These are phyloP conservation scores for Heteromurus nitidus DNA, from an alignment of 2,888 invertebrate genomes.

Conservation along the genomic window DNA sequence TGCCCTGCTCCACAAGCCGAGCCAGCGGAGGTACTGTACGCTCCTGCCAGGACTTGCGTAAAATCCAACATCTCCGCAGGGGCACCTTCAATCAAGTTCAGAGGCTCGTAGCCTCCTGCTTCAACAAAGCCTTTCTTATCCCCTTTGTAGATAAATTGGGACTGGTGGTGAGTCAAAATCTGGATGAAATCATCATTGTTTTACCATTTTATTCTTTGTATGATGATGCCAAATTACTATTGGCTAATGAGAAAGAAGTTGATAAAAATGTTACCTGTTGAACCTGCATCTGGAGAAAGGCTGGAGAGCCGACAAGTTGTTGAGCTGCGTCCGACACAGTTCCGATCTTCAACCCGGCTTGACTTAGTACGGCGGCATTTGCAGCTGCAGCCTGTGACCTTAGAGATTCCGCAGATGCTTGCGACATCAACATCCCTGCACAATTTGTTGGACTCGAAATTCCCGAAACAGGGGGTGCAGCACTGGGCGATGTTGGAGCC, in stretches of 20 bases:
- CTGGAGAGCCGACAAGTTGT: slow-evolving; percentile 50
- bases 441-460: slow-evolving; percentile 35
- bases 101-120: slow-evolving; percentile 34
- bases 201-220: too few species aligned
- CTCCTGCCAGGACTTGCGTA: slow-evolving; percentile 69
- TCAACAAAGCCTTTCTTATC: slow-evolving; percentile 64
- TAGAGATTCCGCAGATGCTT: slow-evolving; percentile 54
- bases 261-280: too few species aligned
- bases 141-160: slow-evolving; percentile 64
- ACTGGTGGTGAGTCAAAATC: slow-evolving; percentile 72
- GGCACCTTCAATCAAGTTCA: slow-evolving; percentile 56
- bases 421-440: slow-evolving; percentile 48
- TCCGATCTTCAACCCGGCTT: slow-evolving; percentile 53
- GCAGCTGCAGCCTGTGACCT: slow-evolving; percentile 56
- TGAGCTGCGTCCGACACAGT: slow-evolving; percentile 38
- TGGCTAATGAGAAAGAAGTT: too few species aligned
- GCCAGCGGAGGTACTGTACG: slow-evolving; percentile 56
- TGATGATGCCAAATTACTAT: too few species aligned
- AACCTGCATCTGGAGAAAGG: slow-evolving; percentile 72
- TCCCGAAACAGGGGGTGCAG: neutral
- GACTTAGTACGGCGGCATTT: slow-evolving; percentile 52
- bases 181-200: slow-evolving; percentile 23
- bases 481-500: slow-evolving; percentile 3
- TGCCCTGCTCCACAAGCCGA: slow-evolving; percentile 39
- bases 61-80: slow-evolving; percentile 69